Base-by-base conservation (phyloP, 1,140 invertebrate genomes). In the Macrobrachium rosenbergii region DNA sequence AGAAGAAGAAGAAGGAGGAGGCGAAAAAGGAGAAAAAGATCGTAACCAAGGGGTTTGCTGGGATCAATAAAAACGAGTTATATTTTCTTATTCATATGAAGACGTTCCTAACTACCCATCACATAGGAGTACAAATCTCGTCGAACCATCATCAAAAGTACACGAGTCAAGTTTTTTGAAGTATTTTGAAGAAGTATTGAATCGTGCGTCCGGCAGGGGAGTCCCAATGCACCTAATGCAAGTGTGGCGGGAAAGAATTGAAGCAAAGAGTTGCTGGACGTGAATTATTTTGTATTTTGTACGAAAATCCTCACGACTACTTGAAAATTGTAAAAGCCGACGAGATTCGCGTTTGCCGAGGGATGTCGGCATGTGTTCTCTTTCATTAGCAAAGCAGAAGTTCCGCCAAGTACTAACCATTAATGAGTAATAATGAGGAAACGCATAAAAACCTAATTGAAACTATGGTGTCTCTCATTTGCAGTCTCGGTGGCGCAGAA, bases 161-260 rank as follows among this genome's bases (percentile, higher is more conserved):
- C 7, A 64, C 58, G n/a, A 43, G 10, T 21, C 37, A 81, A 72
- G 21, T 23, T 75, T 12, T 82, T 60, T 81, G 67, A 87, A 63
- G 83, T 62, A 77, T 43, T 62, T 23, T 58, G 72, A 72, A 72
- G 67, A 87, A 77, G 84, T 52, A 69, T 75, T 87, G 67, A 19
- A 81, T 87, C 84, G 84, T 87, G 69, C 73, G 84, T 16, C 84
- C 73, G 84, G 84, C 84, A 87, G 84, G 77, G 84, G n/a, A 69
- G 19, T 43, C 58, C 84, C 84, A 87, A 87, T 87, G 84, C 84
- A 87, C 84, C 84, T 87, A 87, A 81, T 87, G 84, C 84, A 87
- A 87, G 84, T 87, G 78, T 87, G 78, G 84, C 69, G 77, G 77
- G 59, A 87, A 87, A 87, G 84, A 87, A 87, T 87, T 80, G 84